These are phyloP conservation scores for Plebejus argus DNA, from an alignment of 2,888 invertebrate genomes.

Conservation along the genomic window DNA sequence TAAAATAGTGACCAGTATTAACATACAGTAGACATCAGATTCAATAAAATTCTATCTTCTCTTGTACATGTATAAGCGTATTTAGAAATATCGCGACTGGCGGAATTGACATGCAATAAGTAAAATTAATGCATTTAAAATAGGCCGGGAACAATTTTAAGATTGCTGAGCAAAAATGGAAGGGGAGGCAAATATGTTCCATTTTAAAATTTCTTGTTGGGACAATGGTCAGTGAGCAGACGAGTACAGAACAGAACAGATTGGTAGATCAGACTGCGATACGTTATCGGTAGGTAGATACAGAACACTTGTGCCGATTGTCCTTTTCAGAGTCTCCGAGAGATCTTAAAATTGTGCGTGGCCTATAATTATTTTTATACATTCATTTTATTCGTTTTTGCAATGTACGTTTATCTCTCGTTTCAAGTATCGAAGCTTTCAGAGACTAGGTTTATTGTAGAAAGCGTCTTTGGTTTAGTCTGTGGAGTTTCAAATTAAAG, in stretches of 20 bases:
- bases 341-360: neutral
- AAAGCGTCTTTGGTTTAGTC: constrained; percentile 30
- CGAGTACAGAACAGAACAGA: too few relatives aligned
- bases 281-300: neutral
- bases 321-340: neutral
- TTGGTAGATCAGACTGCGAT: too few relatives aligned
- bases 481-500: constrained; percentile 22
- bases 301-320: neutral
- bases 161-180: neutral
- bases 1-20: constrained; percentile 34
- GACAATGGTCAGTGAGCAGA: too few relatives aligned
- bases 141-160: neutral
- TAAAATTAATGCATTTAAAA: constrained; percentile 45
- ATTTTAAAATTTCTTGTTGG: too few relatives aligned
- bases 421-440: neutral
- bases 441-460: constrained; percentile 24
- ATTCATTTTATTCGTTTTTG: neutral
- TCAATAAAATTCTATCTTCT: constrained; percentile 43
- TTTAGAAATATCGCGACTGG: constrained; percentile 41
- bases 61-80: constrained; percentile 47
- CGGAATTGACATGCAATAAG: constrained; percentile 33
- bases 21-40: constrained; percentile 33
- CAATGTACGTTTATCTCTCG: neutral
- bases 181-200: too few relatives aligned
- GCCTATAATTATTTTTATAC: neutral